Conservation (phyloP, 2,888 invertebrate species). For the Cephonodes hylas region DNA sequence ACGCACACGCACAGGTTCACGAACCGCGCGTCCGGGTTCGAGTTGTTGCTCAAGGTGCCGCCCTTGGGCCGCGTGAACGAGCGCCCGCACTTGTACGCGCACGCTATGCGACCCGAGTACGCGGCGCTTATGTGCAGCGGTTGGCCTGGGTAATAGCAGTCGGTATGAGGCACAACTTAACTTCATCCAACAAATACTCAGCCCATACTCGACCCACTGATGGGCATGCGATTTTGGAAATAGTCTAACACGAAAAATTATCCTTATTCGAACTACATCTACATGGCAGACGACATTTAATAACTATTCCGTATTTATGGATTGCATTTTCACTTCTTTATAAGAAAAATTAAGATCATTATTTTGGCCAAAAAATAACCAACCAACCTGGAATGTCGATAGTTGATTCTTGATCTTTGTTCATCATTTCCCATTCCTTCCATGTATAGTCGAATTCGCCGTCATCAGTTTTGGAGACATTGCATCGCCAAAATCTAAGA, state of each 20-base stretch:
- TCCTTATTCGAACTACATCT: too few relatives aligned
- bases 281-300: too few relatives aligned
- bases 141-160: slow-evolving; percentile 83
- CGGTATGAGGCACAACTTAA: too few relatives aligned
- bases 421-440: slow-evolving; percentile 95
- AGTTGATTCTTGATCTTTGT: slow-evolving; percentile 83
- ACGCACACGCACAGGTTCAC: slow-evolving; percentile 97
- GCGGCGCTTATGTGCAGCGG: slow-evolving; percentile 97
- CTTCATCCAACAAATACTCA: too few relatives aligned
- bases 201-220: too few relatives aligned
- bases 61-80: slow-evolving; percentile 94
- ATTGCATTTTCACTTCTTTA: too few relatives aligned
- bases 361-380: too few relatives aligned
- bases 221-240: too few relatives aligned
- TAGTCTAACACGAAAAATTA: too few relatives aligned
- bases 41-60: slow-evolving; percentile 74
- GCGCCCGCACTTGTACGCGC: slow-evolving; percentile 96
- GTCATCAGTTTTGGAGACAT: slow-evolving; percentile 78
- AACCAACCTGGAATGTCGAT: slow-evolving; percentile 86
- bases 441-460: slow-evolving; percentile 84
- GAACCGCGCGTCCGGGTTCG: slow-evolving; percentile 84
- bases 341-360: too few relatives aligned
- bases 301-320: too few relatives aligned
- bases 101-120: slow-evolving; percentile 98
- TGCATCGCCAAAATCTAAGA: slow-evolving; percentile 91